Percentiles rank a stretch among this genome's conserved stretches.
Evolutionary conservation across 2,113 vertebrate species (phyloP).

Genomic region (Picathartes gymnocephalus): DNA sequence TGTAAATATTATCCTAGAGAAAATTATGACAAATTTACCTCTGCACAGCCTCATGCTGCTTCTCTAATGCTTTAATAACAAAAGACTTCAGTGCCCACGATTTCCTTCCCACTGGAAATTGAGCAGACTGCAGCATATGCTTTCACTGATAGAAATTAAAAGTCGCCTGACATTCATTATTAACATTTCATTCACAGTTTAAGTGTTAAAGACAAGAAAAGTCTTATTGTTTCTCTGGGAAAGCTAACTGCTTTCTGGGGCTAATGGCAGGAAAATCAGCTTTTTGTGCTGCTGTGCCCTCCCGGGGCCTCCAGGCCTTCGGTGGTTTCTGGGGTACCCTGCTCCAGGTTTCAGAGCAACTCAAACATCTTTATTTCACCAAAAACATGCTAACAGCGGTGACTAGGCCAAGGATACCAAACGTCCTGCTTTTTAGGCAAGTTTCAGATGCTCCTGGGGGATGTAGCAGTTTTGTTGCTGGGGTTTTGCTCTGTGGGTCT

Average conservation of each 20-base stretch:
- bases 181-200: conserved; percentile 10
- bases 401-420: neutral
- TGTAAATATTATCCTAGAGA: conserved; percentile 20
- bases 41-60: neutral
- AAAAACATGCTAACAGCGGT: neutral
- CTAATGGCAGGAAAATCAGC: neutral
- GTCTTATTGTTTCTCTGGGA: neutral
- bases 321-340: neutral
- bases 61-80: neutral
- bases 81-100: neutral
- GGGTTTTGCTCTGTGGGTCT: neutral
- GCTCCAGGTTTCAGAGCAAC: neutral
- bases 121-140: neutral
- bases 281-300: neutral
- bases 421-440: neutral
- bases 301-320: neutral
- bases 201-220: conserved; percentile 7
- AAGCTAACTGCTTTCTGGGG: neutral
- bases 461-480: rapidly evolving
- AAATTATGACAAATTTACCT: neutral
- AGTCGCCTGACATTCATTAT: conserved; percentile 15
- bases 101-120: neutral
- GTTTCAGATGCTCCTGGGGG: neutral
- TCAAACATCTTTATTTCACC: neutral
- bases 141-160: conserved; percentile 8